A percentile compares a stretch with the other conserved stretches of the same genome.
Evolutionary conservation across 1,140 invertebrate genomes (phyloP).

Genomic region (Hylaeus volcanicus): DNA sequence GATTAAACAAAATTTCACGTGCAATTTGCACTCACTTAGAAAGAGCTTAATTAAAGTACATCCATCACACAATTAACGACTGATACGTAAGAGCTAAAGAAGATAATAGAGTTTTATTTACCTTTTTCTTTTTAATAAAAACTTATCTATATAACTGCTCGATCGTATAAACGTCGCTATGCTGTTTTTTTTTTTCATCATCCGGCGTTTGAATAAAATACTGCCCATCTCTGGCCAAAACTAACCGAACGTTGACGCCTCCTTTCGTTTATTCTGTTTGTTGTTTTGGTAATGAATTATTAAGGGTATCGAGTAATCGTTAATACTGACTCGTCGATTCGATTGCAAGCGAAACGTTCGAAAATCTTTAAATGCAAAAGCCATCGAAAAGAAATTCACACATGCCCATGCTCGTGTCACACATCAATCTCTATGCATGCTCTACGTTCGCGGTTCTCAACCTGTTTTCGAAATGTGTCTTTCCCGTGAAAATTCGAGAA

Average conservation of each 20-base stretch:
- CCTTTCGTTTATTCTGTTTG: not conserved
- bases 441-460: constrained; percentile 34
- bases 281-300: not conserved
- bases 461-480: not conserved
- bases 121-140: too few relatives aligned
- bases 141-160: too few relatives aligned
- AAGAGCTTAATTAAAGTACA: too few relatives aligned
- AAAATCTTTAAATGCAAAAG: constrained; percentile 51
- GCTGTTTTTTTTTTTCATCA: too few relatives aligned
- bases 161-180: too few relatives aligned
- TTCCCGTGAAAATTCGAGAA: not conserved
- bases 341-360: constrained; percentile 8
- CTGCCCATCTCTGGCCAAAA: too few relatives aligned
- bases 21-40: too few relatives aligned
- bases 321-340: constrained; percentile 46
- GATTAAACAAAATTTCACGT: too few relatives aligned
- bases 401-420: constrained; percentile 69
- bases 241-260: not conserved
- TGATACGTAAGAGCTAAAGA: too few relatives aligned
- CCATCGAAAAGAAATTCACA: constrained; percentile 55
- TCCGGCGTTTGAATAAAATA: too few relatives aligned
- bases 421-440: constrained; percentile 50
- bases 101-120: too few relatives aligned
- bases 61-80: too few relatives aligned
- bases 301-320: constrained; percentile 16